A percentile compares a stretch with the other conserved stretches of the same genome.
Conservation (phyloP, 1,140 invertebrate species). For the Hormaphis cornu region DNA sequence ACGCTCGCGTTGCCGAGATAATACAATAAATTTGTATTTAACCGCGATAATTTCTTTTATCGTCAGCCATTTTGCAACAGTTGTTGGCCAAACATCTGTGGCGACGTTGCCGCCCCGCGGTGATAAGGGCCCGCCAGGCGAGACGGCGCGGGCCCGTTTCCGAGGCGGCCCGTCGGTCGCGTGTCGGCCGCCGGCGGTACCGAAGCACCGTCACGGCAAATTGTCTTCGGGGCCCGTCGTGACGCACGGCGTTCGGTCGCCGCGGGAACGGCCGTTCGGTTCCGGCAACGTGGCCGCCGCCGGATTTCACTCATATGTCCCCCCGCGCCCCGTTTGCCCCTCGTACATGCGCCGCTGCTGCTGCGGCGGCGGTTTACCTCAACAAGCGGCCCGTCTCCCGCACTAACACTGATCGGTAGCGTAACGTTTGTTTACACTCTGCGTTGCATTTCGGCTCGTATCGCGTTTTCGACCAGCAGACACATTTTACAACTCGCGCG, state of each 20-base stretch:
- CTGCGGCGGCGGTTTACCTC: slow-evolving; percentile 28
- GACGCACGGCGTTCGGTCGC: too few species aligned
- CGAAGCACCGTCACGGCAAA: too few species aligned
- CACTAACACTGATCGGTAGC: slow-evolving; percentile 31
- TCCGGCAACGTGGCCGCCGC: slow-evolving; percentile 13
- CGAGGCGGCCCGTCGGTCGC: too few species aligned
- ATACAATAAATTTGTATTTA: slow-evolving; percentile 30
- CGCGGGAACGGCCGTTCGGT: slow-evolving; percentile 13
- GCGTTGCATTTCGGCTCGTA: slow-evolving; percentile 20
- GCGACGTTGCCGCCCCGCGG: background rate
- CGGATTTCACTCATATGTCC: slow-evolving; percentile 31
- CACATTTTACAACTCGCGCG: background rate
- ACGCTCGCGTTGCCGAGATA: background rate
- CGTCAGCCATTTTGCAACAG: slow-evolving; percentile 32
- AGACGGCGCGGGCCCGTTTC: too few species aligned
- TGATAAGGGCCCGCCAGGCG: too few species aligned
- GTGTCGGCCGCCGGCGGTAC: too few species aligned
- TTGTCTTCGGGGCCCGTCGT: too few species aligned
- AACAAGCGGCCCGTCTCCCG: slow-evolving; percentile 31
- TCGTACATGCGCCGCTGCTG: too few species aligned
- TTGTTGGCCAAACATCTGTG: slow-evolving; percentile 19
- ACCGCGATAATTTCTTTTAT: slow-evolving; percentile 24
- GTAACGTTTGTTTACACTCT: slow-evolving; percentile 31
- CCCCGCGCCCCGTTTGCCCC: background rate
- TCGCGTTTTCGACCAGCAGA: slow-evolving; percentile 1